These are phyloP conservation scores for Caenorhabditis auriculariae DNA, from an alignment of 2,888 invertebrate genomes.

Conservation along the genomic window DNA sequence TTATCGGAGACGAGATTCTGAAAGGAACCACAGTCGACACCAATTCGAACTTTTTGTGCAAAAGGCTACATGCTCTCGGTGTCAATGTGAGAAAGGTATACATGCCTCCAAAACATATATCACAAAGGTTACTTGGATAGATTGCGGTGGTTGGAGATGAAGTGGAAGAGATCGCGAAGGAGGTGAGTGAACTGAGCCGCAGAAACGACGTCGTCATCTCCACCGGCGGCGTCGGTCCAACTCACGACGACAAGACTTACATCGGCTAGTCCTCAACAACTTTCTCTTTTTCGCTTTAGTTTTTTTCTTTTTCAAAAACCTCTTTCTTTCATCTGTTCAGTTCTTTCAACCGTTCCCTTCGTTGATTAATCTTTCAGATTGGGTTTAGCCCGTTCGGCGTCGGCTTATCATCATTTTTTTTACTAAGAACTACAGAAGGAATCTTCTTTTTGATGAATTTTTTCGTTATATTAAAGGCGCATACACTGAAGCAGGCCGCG, in stretches of 20 bases:
- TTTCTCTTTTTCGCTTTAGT: not conserved
- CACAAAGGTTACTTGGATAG: slow-evolving; percentile 62
- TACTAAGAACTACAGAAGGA: too few relatives aligned
- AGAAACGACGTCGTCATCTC: slow-evolving; percentile 71
- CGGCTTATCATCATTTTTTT: too few relatives aligned
- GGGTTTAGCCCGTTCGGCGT: too few relatives aligned
- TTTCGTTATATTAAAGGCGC: too few relatives aligned
- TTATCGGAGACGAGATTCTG: slow-evolving; percentile 79
- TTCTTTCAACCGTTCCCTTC: too few relatives aligned
- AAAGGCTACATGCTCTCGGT: slow-evolving; percentile 72
- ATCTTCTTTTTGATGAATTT: too few relatives aligned
- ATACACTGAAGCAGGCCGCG: too few relatives aligned
- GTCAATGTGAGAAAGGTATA: slow-evolving; percentile 71
- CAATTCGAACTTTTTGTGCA: slow-evolving; percentile 73
- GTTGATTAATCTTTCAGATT: too few relatives aligned
- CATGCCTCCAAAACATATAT: not conserved
- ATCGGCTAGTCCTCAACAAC: slow-evolving; percentile 67
- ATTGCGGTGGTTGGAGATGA: slow-evolving; percentile 75
- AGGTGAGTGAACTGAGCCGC: slow-evolving; percentile 67
- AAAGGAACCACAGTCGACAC: slow-evolving; percentile 75
- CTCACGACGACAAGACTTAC: slow-evolving; percentile 78
- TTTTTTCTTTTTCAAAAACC: too few relatives aligned
- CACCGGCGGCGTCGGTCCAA: slow-evolving; percentile 78
- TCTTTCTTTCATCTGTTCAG: too few relatives aligned
- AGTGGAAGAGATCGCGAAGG: slow-evolving; percentile 71